Conservation (phyloP, 2,113 vertebrate species). For the Nestor notabilis region DNA sequence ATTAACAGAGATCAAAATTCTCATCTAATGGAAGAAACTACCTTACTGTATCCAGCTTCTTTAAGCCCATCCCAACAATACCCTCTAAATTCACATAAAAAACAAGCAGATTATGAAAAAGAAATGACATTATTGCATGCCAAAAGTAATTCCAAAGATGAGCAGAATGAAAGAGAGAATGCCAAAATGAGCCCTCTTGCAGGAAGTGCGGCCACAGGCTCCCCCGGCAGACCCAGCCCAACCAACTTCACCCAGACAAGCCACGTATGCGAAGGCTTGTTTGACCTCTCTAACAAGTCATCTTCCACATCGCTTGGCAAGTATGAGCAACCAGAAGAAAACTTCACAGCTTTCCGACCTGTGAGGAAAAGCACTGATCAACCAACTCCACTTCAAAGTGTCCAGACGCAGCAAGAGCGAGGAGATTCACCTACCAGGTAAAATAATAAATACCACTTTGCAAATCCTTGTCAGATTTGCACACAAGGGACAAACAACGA, state of each 20-base stretch:
- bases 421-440: constrained; percentile 75
- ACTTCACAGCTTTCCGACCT: constrained; percentile 64
- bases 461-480: not conserved
- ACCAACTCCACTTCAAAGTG: not conserved
- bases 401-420: constrained; percentile 35
- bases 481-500: not conserved
- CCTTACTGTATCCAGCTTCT: constrained; percentile 74
- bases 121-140: constrained; percentile 51
- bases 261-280: constrained; percentile 51
- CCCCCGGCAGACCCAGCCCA: constrained; percentile 89
- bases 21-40: constrained; percentile 74
- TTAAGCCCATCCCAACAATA: constrained; percentile 69
- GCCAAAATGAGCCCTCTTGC: constrained; percentile 89
- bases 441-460: not conserved
- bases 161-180: constrained; percentile 77
- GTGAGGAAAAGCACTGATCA: constrained; percentile 56
- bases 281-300: constrained; percentile 63
- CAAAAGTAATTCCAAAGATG: constrained; percentile 67
- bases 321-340: constrained; percentile 57
- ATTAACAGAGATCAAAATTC: constrained; percentile 75
- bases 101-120: constrained; percentile 67
- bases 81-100: constrained; percentile 68
- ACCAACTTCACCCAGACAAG: constrained; percentile 85
- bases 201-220: constrained; percentile 89
- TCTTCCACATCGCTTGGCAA: constrained; percentile 4